Base-by-base conservation (phyloP, 2,113 vertebrate species). In the Xiphorhynchus elegans region DNA sequence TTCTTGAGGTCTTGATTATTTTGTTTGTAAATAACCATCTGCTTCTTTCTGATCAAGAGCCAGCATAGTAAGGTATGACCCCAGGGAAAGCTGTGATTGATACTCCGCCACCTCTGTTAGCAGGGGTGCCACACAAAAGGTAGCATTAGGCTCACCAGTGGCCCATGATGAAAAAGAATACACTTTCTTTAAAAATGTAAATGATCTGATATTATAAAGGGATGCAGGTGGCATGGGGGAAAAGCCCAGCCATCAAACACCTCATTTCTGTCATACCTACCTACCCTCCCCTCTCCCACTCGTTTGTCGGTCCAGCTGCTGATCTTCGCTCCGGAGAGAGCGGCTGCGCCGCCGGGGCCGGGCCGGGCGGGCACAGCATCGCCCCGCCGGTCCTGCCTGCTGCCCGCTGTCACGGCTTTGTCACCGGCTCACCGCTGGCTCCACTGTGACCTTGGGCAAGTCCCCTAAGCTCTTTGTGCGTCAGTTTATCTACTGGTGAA, bases 1-100 rank as follows among this genome's bases (percentile, higher is more conserved):
- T 96, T 96, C 96, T 97, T 95, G 92, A 96, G 89, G 92, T 97
- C 96, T 97, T 89, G 93, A 95, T 97, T 97, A 95, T 96, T 97
- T 97, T 97, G 95, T 97, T 97, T 97, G 97, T 97, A 97, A 97
- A 97, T 96, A 97, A 97, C 96, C 97, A 97, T 97, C 97, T 97
- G 96, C 89, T 97, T 95, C 94, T 91, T 97, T 97, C 96, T 97
- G 95, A 97, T 97, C 96, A 81, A 85, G 89, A 97, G 96, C 97
- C 97, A 97, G 96, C 94, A 95, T 92, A 94, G 96, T 50, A 85
- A 97, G 95, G 97, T 96, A 94, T 85, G 90, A 96, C 96, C 97
- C 95, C 91, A 66, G 95, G 96, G 96, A 97, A 87, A 84, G 87
- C 91, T 83, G 87, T 97, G 97, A 97, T 97, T 97, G 96, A 97